phyloP scores from a whole-genome alignment of 2,888 invertebrate species.

The Ecliptopera silaceata region DNA sequence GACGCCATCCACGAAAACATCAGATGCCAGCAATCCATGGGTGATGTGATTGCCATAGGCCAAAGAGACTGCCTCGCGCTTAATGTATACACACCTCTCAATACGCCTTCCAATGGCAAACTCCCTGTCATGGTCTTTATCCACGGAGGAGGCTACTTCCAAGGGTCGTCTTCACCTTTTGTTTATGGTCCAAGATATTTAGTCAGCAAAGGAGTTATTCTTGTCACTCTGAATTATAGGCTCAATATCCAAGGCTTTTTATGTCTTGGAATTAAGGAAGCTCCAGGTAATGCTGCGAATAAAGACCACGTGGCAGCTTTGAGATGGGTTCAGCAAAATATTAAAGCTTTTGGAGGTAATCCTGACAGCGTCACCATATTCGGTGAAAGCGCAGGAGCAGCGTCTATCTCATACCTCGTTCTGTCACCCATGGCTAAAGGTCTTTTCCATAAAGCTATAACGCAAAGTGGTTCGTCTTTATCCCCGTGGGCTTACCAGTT shows the following conservation, averaged over 20 bases:
- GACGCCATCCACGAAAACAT: constrained; percentile 63
- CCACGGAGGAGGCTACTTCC: constrained; percentile 69
- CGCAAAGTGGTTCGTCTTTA: constrained; percentile 68
- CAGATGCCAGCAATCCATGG: constrained; percentile 55
- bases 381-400: constrained; percentile 70
- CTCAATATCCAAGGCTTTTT: constrained; percentile 66
- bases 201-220: constrained; percentile 57
- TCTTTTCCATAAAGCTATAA: constrained; percentile 67
- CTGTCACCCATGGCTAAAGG: constrained; percentile 68
- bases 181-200: constrained; percentile 67
- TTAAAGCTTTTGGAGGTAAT: constrained; percentile 63
- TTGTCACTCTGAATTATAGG: constrained; percentile 70
- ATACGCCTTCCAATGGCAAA: constrained; percentile 33
- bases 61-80: constrained; percentile 59
- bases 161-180: constrained; percentile 53
- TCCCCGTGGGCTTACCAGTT: constrained; percentile 64
- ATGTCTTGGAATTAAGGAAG: constrained; percentile 64
- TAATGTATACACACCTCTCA: constrained; percentile 62
- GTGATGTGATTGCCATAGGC: constrained; percentile 43
- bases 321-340: constrained; percentile 63
- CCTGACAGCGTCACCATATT: constrained; percentile 64
- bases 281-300: constrained; percentile 67
- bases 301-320: constrained; percentile 69
- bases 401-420: constrained; percentile 63
- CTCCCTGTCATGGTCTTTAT: constrained; percentile 71